Conservation (phyloP, 2,888 invertebrate species). For the Cephalotes varians region DNA sequence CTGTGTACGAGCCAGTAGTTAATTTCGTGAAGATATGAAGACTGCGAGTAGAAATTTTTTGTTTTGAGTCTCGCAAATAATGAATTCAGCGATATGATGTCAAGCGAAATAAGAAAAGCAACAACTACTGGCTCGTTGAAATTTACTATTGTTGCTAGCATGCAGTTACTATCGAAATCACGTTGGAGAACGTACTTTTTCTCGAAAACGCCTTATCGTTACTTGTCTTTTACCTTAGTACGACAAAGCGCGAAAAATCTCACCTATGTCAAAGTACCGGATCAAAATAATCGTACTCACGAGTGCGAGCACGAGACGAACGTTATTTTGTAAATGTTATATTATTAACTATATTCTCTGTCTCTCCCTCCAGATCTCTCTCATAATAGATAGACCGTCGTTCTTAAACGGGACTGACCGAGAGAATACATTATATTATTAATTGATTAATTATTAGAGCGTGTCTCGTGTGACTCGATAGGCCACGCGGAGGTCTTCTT, state of each 20-base stretch:
- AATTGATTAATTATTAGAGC: constrained; percentile 47
- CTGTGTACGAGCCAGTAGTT: not conserved
- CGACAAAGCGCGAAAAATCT: constrained; percentile 19
- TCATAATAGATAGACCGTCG: not conserved
- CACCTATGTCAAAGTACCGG: constrained; percentile 48
- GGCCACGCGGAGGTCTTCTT: constrained; percentile 29
- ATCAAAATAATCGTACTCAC: constrained; percentile 47
- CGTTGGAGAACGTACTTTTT: not conserved
- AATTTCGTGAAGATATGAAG: not conserved
- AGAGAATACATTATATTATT: constrained; percentile 29
- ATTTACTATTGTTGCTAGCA: not conserved
- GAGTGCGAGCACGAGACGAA: constrained; percentile 9
- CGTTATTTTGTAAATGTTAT: constrained; percentile 43
- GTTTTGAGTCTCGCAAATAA: not conserved
- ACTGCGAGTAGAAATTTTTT: not conserved
- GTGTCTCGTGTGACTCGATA: constrained; percentile 40
- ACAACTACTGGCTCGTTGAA: not conserved
- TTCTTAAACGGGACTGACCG: not conserved
- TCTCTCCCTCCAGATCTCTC: not conserved
- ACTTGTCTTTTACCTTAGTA: constrained; percentile 40
- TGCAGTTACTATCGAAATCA: not conserved
- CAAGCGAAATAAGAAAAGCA: not conserved
- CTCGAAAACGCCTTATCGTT: constrained; percentile 8
- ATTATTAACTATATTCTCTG: constrained; percentile 41
- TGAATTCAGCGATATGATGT: not conserved